Conservation (phyloP, 2,888 invertebrate species). For the Agrypnus murinus region DNA sequence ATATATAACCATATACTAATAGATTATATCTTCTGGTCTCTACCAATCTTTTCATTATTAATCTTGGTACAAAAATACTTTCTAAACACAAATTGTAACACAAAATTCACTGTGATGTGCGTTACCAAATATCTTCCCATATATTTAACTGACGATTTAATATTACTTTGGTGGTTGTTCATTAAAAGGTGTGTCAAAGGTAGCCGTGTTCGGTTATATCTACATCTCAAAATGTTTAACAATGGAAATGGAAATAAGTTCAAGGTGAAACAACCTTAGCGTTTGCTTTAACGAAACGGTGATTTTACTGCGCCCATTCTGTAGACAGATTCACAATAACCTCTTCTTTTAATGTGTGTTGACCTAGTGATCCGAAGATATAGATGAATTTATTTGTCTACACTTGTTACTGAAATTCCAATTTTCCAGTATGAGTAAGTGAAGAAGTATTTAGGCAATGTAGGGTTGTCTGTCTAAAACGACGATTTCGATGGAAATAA, state of each 20-base stretch:
- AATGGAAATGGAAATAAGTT: conserved; percentile 22
- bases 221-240: neutral
- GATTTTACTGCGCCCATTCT: conserved; percentile 27
- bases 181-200: conserved; percentile 8
- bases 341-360: conserved; percentile 12
- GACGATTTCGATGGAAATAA: too few species aligned
- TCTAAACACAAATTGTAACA: too few species aligned
- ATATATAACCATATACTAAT: too few species aligned
- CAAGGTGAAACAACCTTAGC: conserved; percentile 17
- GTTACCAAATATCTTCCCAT: too few species aligned
- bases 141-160: too few species aligned
- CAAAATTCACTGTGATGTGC: too few species aligned
- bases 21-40: too few species aligned
- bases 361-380: conserved; percentile 14
- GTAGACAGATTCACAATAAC: conserved; percentile 21
- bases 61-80: too few species aligned
- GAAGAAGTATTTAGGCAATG: conserved; percentile 12
- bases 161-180: too few species aligned
- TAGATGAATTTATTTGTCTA: neutral
- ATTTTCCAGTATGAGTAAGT: neutral
- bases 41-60: too few species aligned
- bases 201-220: neutral
- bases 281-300: conserved; percentile 24
- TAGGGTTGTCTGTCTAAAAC: too few species aligned
- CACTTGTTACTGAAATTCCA: neutral